These are phyloP conservation scores for Pristis pectinata DNA, from an alignment of 2,797 vertebrate genomes.

Conservation along the genomic window DNA sequence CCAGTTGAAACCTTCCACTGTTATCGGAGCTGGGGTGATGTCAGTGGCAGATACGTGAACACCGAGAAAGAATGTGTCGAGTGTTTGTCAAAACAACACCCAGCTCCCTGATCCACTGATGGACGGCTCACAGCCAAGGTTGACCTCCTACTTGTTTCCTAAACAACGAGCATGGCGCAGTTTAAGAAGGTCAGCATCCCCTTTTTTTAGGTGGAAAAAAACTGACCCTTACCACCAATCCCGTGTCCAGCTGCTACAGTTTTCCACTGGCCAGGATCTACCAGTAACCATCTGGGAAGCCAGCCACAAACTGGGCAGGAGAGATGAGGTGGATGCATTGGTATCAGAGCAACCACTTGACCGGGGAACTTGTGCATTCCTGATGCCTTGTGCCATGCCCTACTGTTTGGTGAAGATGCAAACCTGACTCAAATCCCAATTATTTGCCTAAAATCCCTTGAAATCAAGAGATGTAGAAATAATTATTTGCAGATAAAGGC, in stretches of 20 bases:
- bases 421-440: not conserved
- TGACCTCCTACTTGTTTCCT: not conserved
- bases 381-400: not conserved
- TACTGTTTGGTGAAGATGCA: not conserved
- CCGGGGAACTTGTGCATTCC: not conserved
- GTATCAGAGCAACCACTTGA: not conserved
- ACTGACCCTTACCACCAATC: not conserved
- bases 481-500: not conserved
- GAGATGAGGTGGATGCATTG: too few relatives aligned
- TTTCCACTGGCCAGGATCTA: not conserved
- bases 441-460: not conserved
- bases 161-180: not conserved
- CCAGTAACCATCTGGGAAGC: too few relatives aligned
- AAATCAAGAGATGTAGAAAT: not conserved
- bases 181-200: not conserved
- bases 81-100: conserved; percentile 4
- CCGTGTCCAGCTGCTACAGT: not conserved
- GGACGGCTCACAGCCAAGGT: not conserved
- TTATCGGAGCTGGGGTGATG: not conserved
- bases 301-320: too few relatives aligned
- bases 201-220: not conserved
- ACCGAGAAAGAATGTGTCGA: not conserved
- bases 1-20: not conserved
- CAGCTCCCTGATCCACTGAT: not conserved
- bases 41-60: not conserved